A percentile compares a stretch with the other conserved stretches of the same genome.
Conservation (phyloP, 2,113 vertebrate genomes). For the Cavia porcellus region DNA sequence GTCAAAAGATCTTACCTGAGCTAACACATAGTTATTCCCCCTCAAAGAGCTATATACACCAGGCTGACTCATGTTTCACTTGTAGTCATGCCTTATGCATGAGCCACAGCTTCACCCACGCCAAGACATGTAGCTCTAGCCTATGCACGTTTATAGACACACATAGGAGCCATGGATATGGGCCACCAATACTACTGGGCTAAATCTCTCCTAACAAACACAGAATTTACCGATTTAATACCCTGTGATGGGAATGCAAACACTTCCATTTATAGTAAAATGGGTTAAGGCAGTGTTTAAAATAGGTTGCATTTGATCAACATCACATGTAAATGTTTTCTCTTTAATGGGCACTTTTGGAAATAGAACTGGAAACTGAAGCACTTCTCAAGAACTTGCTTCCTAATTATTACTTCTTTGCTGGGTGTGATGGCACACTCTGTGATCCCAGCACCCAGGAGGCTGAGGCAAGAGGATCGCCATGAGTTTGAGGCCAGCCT, state of each 20-base stretch:
- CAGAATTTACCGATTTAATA: conserved; percentile 25
- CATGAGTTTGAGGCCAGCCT: not conserved
- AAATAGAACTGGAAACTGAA: conserved; percentile 56
- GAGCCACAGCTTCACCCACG: not conserved
- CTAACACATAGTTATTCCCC: not conserved
- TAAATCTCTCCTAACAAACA: conserved; percentile 26
- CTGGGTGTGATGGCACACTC: not conserved
- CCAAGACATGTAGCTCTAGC: not conserved
- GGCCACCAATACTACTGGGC: not conserved
- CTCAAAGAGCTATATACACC: not conserved
- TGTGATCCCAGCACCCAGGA: not conserved
- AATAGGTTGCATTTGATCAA: conserved; percentile 18
- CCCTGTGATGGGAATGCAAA: not conserved
- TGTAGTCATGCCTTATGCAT: not conserved
- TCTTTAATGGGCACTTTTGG: conserved; percentile 50
- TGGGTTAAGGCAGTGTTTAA: conserved; percentile 39
- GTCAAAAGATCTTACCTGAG: conserved; percentile 22
- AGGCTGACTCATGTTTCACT: not conserved
- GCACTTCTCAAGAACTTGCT: conserved; percentile 60
- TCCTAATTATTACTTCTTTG: not conserved
- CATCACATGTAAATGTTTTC: not conserved
- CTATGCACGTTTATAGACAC: not conserved
- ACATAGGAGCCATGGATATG: not conserved
- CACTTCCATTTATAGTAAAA: conserved; percentile 7
- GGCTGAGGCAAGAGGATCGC: not conserved